Evolutionary conservation across 2,888 invertebrate genomes (phyloP).

Genomic region (Rotaria sp.): DNA sequence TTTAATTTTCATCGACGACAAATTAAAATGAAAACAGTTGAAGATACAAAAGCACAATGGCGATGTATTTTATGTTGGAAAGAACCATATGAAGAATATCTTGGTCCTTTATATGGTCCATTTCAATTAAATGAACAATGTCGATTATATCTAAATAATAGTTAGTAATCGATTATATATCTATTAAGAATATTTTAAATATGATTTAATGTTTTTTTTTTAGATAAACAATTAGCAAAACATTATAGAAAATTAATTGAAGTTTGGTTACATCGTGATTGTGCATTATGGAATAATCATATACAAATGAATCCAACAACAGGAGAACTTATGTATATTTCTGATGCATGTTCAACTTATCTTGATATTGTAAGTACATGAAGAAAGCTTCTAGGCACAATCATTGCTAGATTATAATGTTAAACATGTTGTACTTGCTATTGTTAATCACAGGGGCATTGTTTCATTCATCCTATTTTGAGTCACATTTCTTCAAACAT

Average conservation of each 20-base stretch:
- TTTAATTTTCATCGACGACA: constrained; percentile 19
- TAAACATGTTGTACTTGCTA: too few relatives aligned
- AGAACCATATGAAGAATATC: background rate
- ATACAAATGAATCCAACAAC: background rate
- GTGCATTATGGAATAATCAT: constrained; percentile 30
- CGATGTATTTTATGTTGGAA: constrained; percentile 13
- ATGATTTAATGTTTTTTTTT: background rate
- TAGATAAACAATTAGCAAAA: constrained; percentile 8
- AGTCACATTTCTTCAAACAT: too few relatives aligned
- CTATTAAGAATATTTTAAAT: background rate
- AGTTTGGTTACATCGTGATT: constrained; percentile 30
- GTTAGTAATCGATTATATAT: background rate
- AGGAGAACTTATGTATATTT: constrained; percentile 2
- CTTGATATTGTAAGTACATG: background rate
- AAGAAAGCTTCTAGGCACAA: too few relatives aligned
- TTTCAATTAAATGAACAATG: constrained; percentile 18
- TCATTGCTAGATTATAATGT: too few relatives aligned
- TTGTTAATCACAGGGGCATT: too few relatives aligned
- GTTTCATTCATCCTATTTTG: too few relatives aligned
- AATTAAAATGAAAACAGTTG: background rate
- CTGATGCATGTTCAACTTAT: background rate
- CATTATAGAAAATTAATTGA: background rate
- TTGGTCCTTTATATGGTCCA: background rate
- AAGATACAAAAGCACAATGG: constrained; percentile 4
- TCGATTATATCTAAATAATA: background rate